A percentile compares a stretch with the other conserved stretches of the same genome.
These are phyloP conservation scores for Rhamphomyia laevipes DNA, from an alignment of 2,888 invertebrate species.

Conservation along the genomic window DNA sequence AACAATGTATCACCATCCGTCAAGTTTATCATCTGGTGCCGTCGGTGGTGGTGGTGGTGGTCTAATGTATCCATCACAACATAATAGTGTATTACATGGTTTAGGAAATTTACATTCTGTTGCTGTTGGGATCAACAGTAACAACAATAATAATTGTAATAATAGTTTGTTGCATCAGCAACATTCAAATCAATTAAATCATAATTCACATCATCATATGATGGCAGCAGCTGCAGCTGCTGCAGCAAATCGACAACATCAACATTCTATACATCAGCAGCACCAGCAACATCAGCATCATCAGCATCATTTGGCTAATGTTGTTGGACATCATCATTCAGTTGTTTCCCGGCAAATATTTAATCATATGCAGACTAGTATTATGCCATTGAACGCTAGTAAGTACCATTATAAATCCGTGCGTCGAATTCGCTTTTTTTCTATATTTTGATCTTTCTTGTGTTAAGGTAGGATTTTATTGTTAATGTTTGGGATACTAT, in stretches of 20 bases:
- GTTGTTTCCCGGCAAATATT: slow-evolving; percentile 32
- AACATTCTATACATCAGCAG: slow-evolving; percentile 22
- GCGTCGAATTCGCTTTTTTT: not conserved
- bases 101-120: slow-evolving; percentile 15
- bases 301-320: slow-evolving; percentile 20
- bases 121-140: not conserved
- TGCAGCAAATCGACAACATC: slow-evolving; percentile 25
- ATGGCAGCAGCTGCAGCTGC: slow-evolving; percentile 30
- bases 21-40: not conserved
- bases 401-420: slow-evolving; percentile 26
- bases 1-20: slow-evolving; percentile 31
- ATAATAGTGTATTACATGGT: slow-evolving; percentile 36
- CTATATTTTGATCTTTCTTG: too few relatives aligned
- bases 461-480: too few relatives aligned
- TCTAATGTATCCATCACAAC: slow-evolving; percentile 37
- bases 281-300: slow-evolving; percentile 12
- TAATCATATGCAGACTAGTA: slow-evolving; percentile 34
- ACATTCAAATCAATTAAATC: slow-evolving; percentile 20
- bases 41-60: slow-evolving; percentile 26
- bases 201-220: slow-evolving; percentile 29
- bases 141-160: too few relatives aligned
- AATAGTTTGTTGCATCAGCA: slow-evolving; percentile 34
- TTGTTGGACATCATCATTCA: slow-evolving; percentile 22
- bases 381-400: slow-evolving; percentile 38
- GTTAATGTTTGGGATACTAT: too few relatives aligned